These are phyloP conservation scores for Aepyceros melampus DNA, from an alignment of 2,113 vertebrate genomes.

Conservation along the genomic window DNA sequence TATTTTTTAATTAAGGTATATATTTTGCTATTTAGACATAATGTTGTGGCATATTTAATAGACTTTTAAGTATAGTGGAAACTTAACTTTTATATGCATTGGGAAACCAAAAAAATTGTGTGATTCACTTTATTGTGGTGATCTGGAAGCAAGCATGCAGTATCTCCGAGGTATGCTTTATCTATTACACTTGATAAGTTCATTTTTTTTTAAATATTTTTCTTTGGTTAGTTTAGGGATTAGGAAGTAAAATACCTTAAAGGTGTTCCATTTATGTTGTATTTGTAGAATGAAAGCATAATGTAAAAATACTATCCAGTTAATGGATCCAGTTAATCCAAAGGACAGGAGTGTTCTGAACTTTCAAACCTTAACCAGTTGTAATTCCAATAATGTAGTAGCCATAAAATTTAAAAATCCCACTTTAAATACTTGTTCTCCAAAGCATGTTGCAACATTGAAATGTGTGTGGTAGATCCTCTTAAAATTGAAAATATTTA, in stretches of 20 bases:
- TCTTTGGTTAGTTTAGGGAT: conserved; percentile 17
- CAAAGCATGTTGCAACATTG: neutral
- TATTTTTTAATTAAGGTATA: neutral
- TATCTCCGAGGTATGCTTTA: neutral
- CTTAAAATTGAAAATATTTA: conserved; percentile 3
- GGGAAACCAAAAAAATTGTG: neutral
- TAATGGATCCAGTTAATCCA: neutral
- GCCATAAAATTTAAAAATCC: neutral
- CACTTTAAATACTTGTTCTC: neutral
- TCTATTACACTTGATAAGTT: conserved; percentile 16
- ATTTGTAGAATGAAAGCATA: neutral
- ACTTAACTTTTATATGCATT: neutral
- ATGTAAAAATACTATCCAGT: neutral
- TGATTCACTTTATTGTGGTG: neutral
- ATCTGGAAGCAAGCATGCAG: neutral
- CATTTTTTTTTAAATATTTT: neutral
- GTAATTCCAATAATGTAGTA: neutral
- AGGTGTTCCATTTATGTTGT: neutral
- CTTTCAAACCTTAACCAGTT: neutral
- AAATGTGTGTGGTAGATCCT: neutral
- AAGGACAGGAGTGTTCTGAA: neutral
- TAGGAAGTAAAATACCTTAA: neutral
- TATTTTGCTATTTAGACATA: neutral
- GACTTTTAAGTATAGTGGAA: neutral
- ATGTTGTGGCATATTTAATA: neutral